phyloP scores from a whole-genome alignment of 1,140 invertebrate genomes.

The Ganaspis sp. region DNA sequence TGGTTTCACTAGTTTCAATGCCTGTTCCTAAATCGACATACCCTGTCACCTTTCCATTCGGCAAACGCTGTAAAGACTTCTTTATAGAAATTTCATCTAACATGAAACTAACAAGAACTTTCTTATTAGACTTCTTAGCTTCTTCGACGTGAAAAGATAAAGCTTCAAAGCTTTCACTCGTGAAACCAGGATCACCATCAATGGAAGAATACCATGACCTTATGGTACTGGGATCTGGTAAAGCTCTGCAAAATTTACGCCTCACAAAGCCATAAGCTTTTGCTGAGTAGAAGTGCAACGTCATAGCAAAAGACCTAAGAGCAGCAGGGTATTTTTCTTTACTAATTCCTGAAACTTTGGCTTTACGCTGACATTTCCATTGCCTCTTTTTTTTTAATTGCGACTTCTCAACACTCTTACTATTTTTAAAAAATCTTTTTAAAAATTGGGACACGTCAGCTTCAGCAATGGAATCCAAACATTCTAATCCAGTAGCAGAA shows the following conservation, averaged over 20 bases:
- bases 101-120: not conserved
- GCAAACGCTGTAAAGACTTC: not conserved
- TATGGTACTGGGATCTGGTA: slow-evolving; percentile 57
- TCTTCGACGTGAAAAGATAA: not conserved
- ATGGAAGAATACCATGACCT: slow-evolving; percentile 56
- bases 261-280: slow-evolving; percentile 60
- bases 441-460: too few species aligned
- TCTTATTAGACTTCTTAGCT: too few species aligned
- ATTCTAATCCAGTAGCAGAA: too few species aligned
- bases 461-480: too few species aligned
- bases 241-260: slow-evolving; percentile 50
- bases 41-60: not conserved
- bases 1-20: slow-evolving; percentile 19
- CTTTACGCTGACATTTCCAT: too few species aligned
- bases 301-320: slow-evolving; percentile 52
- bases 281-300: slow-evolving; percentile 57
- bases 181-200: slow-evolving; percentile 56
- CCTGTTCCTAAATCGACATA: not conserved
- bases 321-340: slow-evolving; percentile 15
- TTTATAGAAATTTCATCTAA: not conserved
- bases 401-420: too few species aligned
- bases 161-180: slow-evolving; percentile 35
- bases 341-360: not conserved
- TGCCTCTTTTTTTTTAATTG: too few species aligned
- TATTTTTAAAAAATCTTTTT: too few species aligned